Conservation (phyloP, 2,888 invertebrate species). For the Philopedon plagiatum region DNA sequence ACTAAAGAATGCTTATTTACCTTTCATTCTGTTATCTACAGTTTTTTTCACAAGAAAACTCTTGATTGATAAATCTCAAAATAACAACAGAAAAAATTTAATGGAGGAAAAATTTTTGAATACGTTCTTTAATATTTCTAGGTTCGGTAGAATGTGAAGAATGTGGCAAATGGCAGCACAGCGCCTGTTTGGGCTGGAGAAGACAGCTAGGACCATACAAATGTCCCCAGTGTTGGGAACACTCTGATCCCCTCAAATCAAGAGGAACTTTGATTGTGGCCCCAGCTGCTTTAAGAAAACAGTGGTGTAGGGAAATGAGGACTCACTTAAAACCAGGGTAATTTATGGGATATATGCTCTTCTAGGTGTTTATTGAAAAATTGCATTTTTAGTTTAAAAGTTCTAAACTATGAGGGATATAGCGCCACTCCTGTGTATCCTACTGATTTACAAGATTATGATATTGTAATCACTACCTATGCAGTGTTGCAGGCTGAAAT, state of each 20-base stretch:
- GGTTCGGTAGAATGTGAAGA: constrained; percentile 69
- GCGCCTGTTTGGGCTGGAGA: constrained; percentile 73
- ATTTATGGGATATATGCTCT: neutral
- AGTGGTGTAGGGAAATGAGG: constrained; percentile 81
- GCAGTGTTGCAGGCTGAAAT: constrained; percentile 76
- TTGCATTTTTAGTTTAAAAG: constrained; percentile 64
- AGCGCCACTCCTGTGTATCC: constrained; percentile 74
- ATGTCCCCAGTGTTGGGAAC: constrained; percentile 79
- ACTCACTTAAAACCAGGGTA: constrained; percentile 72
- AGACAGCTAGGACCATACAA: constrained; percentile 67
- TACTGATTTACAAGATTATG: constrained; percentile 74
- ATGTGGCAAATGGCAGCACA: constrained; percentile 77
- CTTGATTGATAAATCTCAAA: no score
- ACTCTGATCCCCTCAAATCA: constrained; percentile 70
- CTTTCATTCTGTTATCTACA: no score
- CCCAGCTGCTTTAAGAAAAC: constrained; percentile 76
- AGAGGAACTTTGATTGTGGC: constrained; percentile 81
- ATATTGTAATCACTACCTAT: constrained; percentile 83
- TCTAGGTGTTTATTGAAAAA: neutral
- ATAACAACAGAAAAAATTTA: no score
- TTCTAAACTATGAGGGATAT: constrained; percentile 72
- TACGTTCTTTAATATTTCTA: neutral
- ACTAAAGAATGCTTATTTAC: no score
- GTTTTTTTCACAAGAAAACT: no score
- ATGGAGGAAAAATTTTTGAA: no score